Conservation (phyloP, 2,888 invertebrate genomes). For the Protodeltote pygarga region DNA sequence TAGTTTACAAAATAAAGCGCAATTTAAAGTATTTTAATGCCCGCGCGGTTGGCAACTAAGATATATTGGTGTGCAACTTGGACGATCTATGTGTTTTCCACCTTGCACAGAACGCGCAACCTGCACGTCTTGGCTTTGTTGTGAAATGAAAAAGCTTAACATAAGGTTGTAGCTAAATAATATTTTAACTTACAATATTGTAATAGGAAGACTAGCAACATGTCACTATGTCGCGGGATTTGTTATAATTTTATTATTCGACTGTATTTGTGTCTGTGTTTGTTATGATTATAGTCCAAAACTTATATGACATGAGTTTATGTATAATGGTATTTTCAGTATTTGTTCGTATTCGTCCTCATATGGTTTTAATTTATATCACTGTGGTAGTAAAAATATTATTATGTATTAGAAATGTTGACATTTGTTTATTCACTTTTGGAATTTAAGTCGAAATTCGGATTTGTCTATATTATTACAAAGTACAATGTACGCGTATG, state of each 20-base stretch:
- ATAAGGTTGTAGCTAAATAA: conserved; percentile 19
- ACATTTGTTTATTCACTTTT: conserved; percentile 12
- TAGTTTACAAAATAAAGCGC: conserved; percentile 29
- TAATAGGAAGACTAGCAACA: conserved; percentile 19
- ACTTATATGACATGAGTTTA: conserved; percentile 10
- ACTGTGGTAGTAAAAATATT: conserved; percentile 8
- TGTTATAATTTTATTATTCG: conserved; percentile 32
- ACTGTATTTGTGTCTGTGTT: conserved; percentile 34
- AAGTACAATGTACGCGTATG: conserved; percentile 49
- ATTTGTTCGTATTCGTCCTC: conserved; percentile 28
- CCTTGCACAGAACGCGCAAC: conserved; percentile 5
- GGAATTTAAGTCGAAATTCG: conserved; percentile 13
- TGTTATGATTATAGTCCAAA: conserved; percentile 11
- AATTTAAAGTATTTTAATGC: conserved; percentile 12
- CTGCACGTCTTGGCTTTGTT: conserved; percentile 21
- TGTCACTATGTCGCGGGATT: conserved; percentile 22
- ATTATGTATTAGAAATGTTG: neutral
- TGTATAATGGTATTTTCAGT: conserved; percentile 32
- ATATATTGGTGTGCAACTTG: conserved; percentile 10
- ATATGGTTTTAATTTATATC: conserved; percentile 17
- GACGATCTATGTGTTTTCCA: neutral
- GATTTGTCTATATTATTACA: conserved; percentile 23
- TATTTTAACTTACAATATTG: conserved; percentile 12
- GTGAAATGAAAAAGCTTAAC: conserved; percentile 17
- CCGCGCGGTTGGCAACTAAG: conserved; percentile 7